Evolutionary conservation across 2,113 vertebrate genomes (phyloP).

Genomic region (Corvus moneduloides): DNA sequence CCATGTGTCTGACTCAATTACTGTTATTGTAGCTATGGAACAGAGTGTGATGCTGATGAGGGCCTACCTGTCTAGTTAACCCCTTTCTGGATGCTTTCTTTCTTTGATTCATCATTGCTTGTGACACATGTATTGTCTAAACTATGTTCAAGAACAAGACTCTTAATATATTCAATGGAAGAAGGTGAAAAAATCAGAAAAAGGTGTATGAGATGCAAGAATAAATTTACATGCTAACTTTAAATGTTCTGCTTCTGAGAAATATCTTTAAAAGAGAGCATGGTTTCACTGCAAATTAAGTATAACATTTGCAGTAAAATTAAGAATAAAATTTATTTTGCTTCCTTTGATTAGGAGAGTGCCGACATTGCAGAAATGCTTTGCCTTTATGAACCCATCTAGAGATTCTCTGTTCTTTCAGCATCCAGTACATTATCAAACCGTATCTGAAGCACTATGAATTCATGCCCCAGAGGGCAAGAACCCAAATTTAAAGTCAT

Average conservation of each 20-base stretch:
- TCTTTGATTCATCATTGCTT: slow-evolving; percentile 66
- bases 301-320: not conserved
- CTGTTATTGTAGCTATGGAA: slow-evolving; percentile 8
- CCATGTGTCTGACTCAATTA: slow-evolving; percentile 71
- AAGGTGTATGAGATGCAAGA: not conserved
- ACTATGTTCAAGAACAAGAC: slow-evolving; percentile 53
- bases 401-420: not conserved
- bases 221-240: not conserved
- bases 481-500: slow-evolving; percentile 64
- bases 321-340: not conserved
- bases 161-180: slow-evolving; percentile 49
- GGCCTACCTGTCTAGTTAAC: slow-evolving; percentile 67
- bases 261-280: not conserved
- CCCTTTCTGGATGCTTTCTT: slow-evolving; percentile 57
- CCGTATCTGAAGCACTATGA: slow-evolving; percentile 23
- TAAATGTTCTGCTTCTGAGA: not conserved
- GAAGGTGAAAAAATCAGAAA: slow-evolving; percentile 37
- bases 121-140: slow-evolving; percentile 68
- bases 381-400: not conserved
- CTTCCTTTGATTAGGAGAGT: slow-evolving; percentile 10
- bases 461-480: slow-evolving; percentile 54
- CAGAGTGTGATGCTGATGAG: slow-evolving; percentile 62
- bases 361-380: not conserved
- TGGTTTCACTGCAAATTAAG: not conserved
- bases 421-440: slow-evolving; percentile 12